Evolutionary conservation across 2,797 vertebrate genomes (phyloP), one percentile per base, ranked within the genome.

Genomic region (Ciconia nigra): DNA sequence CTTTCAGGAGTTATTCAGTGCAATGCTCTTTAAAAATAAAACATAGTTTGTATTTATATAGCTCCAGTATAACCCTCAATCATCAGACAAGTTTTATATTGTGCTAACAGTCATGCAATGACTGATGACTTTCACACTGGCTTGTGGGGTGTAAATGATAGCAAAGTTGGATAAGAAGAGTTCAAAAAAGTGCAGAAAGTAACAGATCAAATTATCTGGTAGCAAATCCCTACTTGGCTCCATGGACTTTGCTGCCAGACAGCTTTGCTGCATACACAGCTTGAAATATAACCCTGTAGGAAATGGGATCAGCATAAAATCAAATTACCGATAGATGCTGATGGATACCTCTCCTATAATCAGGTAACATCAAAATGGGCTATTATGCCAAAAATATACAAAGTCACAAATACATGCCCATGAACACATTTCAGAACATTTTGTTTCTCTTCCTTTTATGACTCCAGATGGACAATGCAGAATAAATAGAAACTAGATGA

Each of bases 401-500:
- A 58, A 74, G 87, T 59, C 61, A 92, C 9, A 72, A 77, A 69
- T 62, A 90, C 14, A 28, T 17, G 59, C 15, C 58, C 59, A 51
- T 37, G 28, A 82, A 88, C 24, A 46, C 15, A 91, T 69, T 95
- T 87, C 37, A 69, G 81, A 94, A 92, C 39, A 47, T 80, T 83
- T 51, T 93, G 24, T 63, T 92, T 79, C 51, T 90, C 47, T 77
- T 87, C 9, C 29, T 91, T 79, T 73, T 57, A 71, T 58, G 72
- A 83, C 14, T 89, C 89, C 84, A 93, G 87, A 74, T 52, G 78
- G 78, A 89, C 55, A 89, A 87, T 39, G 26, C 11, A 74, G 44
- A 91, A 78, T 83, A 94, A 94, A 93, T n/a, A 88, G 47, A 94
- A 90, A 91, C n/a, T 71, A 49, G 51, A 70, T 85, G 71, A 76